A percentile compares a stretch with the other conserved stretches of the same genome.
phyloP scores from a whole-genome alignment of 2,888 invertebrate genomes.

The Periphyllus acericola region DNA sequence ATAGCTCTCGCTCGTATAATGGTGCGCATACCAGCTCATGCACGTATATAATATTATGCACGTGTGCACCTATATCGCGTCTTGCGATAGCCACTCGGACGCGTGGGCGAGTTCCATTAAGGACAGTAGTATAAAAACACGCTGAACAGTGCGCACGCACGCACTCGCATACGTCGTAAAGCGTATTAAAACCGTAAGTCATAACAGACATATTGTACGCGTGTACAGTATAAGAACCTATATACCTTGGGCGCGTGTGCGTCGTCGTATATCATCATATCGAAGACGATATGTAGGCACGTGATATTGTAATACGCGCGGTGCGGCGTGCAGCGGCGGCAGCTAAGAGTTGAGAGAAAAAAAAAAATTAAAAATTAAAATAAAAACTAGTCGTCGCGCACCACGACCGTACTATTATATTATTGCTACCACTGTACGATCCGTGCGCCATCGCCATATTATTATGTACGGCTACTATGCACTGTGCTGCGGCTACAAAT shows the following conservation, averaged over 20 bases:
- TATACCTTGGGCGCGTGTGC: too few species aligned
- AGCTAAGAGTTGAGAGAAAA: too few species aligned
- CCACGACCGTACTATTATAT: not conserved
- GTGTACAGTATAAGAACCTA: too few species aligned
- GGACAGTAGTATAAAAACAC: conserved; percentile 7
- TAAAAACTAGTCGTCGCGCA: conserved; percentile 22
- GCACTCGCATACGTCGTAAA: not conserved
- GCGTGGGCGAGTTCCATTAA: conserved; percentile 57
- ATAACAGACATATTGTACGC: not conserved
- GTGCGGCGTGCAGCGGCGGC: not conserved
- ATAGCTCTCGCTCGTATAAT: not conserved
- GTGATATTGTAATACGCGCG: not conserved
- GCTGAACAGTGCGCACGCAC: not conserved
- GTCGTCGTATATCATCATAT: not conserved
- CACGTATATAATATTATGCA: not conserved
- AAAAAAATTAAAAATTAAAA: not conserved
- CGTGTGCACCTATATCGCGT: not conserved
- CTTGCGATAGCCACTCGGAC: conserved; percentile 20
- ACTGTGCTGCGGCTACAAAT: not conserved
- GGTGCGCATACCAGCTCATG: not conserved
- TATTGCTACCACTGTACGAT: not conserved
- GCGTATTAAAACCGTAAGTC: conserved; percentile 22
- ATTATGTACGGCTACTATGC: too few species aligned
- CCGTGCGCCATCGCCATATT: too few species aligned
- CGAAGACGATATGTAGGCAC: not conserved